These are phyloP conservation scores for Melipona beecheii DNA, from an alignment of 2,888 invertebrate genomes.

Conservation along the genomic window DNA sequence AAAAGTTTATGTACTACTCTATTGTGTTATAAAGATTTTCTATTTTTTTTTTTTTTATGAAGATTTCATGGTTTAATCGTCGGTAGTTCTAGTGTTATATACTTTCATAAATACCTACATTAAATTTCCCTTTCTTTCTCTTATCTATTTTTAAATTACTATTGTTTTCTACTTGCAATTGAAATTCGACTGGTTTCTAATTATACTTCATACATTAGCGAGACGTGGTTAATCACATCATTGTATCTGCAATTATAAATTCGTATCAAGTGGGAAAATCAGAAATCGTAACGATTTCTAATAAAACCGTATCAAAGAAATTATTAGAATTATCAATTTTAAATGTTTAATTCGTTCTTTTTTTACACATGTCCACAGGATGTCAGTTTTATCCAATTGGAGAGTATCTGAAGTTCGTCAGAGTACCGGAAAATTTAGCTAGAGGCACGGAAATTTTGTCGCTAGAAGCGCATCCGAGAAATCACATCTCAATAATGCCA, in stretches of 20 bases:
- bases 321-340: background rate
- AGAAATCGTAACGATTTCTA: background rate
- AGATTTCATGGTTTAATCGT: too few relatives aligned
- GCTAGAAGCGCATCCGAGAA: constrained; percentile 93
- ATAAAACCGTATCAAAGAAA: background rate
- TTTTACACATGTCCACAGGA: constrained; percentile 85
- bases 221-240: background rate
- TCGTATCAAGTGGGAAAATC: background rate
- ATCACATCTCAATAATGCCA: constrained; percentile 89
- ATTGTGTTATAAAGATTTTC: too few relatives aligned
- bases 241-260: background rate
- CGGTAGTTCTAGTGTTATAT: too few relatives aligned
- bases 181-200: background rate
- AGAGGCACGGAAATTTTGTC: constrained; percentile 92
- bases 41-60: too few relatives aligned
- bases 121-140: background rate
- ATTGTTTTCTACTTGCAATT: background rate
- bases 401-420: constrained; percentile 93
- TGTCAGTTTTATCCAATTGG: constrained; percentile 94
- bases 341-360: background rate
- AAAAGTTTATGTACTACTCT: too few relatives aligned
- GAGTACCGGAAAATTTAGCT: constrained; percentile 92
- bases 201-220: background rate
- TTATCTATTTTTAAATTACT: background rate
- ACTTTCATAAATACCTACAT: background rate